Evolutionary conservation across 1,140 invertebrate species (phyloP), one percentile per base, ranked within the genome.

Genomic region (Musca domestica): DNA sequence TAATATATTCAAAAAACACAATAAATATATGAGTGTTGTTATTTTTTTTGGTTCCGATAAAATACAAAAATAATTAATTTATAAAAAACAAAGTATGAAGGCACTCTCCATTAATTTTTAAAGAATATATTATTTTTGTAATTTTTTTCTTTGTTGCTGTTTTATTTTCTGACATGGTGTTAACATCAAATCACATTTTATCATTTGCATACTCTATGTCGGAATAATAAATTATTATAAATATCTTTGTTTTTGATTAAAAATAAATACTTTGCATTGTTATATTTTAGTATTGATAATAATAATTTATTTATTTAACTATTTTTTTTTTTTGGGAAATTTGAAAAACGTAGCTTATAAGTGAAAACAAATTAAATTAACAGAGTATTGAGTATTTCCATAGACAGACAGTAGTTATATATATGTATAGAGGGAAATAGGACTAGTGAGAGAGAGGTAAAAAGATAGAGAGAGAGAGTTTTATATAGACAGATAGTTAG

Each of bases 31-130:
- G 14, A 9, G 34, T 41, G 34, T 9, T 9, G 10, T 41, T 41
- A 2, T 41, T 9, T 2, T 12, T 41, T n/a, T 5, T 41, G 2
- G 34, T 41, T 41, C 34, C 34, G 10, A 41, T 14, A 51, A 66
- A 66, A 27, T 23, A 61, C 15, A 12, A 27, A 66, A 49, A n/a
- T 25, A 25, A 51, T 69, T 22, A 67, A 34, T 66, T 51, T 9
- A 23, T 9, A 65, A 69, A 66, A 70, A 67, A 67, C 54, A 27
- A 68, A 67, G 64, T 6, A 27, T 65, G 30, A 49, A 65, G 23
- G 4, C 23, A 25, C 22, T 65, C 22, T 19, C 7, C 20, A 27
- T 49, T 23, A 23, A 66, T 49, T 51, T 27, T 22, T 25, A 66
- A 51, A 23, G n/a, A 47, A 51, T 49, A 14, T 52, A 12, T 64